These are phyloP conservation scores for Perizoma affinitatum DNA, from an alignment of 2,888 invertebrate species.

Conservation along the genomic window DNA sequence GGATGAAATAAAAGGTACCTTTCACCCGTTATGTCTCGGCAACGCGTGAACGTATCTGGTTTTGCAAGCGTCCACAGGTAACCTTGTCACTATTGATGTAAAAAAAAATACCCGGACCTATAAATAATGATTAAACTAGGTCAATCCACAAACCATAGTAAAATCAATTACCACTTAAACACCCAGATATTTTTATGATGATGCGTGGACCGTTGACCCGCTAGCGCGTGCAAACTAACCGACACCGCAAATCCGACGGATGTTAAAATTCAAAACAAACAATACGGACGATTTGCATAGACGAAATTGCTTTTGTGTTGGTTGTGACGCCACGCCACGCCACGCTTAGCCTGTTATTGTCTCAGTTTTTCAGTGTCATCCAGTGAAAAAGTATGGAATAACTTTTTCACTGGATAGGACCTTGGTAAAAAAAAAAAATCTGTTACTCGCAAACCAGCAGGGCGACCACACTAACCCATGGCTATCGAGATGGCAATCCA, in stretches of 20 bases:
- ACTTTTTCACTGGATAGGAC: slow-evolving; percentile 51
- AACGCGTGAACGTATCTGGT: no score
- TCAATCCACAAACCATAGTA: not conserved
- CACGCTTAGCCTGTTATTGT: slow-evolving; percentile 56
- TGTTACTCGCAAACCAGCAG: slow-evolving; percentile 4
- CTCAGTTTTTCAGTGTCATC: slow-evolving; percentile 57
- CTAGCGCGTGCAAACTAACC: slow-evolving; percentile 40
- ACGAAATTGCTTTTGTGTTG: slow-evolving; percentile 41
- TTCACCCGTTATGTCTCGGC: no score
- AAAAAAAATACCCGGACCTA: no score
- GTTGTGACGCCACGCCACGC: slow-evolving; percentile 42
- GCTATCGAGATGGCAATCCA: no score
- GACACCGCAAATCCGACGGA: slow-evolving; percentile 46
- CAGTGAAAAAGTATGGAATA: slow-evolving; percentile 75
- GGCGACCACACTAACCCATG: no score
- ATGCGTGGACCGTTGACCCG: slow-evolving; percentile 27
- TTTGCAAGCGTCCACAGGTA: no score
- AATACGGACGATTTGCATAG: slow-evolving; percentile 51
- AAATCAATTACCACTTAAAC: not conserved
- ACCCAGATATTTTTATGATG: slow-evolving; percentile 6
- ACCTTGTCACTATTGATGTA: no score
- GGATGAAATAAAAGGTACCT: no score
- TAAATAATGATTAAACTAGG: no score
- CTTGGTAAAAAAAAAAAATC: slow-evolving; percentile 21
- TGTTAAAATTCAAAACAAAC: slow-evolving; percentile 53